Evolutionary conservation across 2,113 vertebrate species (phyloP), one percentile per base, ranked within the genome.

Genomic region (Phylloscopus trochilus): DNA sequence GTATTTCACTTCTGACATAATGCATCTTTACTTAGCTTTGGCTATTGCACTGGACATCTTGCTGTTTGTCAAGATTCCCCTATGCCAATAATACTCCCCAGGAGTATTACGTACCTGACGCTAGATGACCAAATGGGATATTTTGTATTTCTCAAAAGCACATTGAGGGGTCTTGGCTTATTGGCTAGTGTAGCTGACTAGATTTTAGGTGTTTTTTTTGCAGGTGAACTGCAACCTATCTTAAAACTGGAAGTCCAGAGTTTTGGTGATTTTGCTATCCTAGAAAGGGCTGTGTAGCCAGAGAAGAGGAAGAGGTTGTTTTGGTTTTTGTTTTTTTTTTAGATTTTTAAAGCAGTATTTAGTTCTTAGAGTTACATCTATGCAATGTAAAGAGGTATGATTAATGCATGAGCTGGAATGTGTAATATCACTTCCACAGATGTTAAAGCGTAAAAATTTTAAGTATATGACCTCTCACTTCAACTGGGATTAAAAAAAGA

Each of bases 321-420:
- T n/a, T n/a, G 8, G 41, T 15, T 41, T 23, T 39, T 39, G n/a
- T 39, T 39, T 39, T 39, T 39, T 64, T 83, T 91, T 79, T 24
- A 46, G 31, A 70, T 72, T 81, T 92, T 79, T 84, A 20, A 87
- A 83, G 47, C 31, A 69, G 23, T 10, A 64, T 30, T 88, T 1
- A 10, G 82, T 89, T 90, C 35, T 72, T 60, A 56, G n/a, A 69
- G 43, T 64, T 89, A 63, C n/a, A 84, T 22, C 9, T 82, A 52
- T 73, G 19, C 31, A 64, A 33, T 82, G 67, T 76, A 93, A 95
- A 93, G 56, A 75, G 11, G 2, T 82, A 72, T 89, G 69, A 79
- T 87, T 94, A 92, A 95, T 87, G 44, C 47, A 78, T 84, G 66
- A 92, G 41, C 24, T 68, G 77, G 69, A 91, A 95, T 64, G 44